phyloP scores from a whole-genome alignment of 2,888 invertebrate genomes.

The Andrena hattorfiana region DNA sequence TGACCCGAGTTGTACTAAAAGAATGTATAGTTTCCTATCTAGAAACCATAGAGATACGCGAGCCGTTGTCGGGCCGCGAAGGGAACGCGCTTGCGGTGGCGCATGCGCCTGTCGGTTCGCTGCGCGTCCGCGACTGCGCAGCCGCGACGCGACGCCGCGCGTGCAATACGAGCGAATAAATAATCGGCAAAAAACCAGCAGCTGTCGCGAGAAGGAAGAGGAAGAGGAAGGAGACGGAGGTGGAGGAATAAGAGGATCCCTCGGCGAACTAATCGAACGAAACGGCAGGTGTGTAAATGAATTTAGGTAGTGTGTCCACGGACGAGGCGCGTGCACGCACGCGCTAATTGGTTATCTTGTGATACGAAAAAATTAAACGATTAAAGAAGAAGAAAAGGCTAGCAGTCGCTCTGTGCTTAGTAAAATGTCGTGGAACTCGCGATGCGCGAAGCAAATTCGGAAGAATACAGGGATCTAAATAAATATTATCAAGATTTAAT shows the following conservation, averaged over 20 bases:
- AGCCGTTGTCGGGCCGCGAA: neutral
- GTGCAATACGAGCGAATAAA: neutral
- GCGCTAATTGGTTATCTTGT: conserved; percentile 79
- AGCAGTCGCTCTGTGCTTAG: conserved; percentile 76
- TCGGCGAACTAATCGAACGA: conserved; percentile 58
- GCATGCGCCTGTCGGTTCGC: neutral
- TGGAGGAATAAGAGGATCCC: conserved; percentile 33
- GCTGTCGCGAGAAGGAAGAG: conserved; percentile 8
- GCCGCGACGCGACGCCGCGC: conserved; percentile 21
- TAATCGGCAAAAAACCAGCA: conserved; percentile 6
- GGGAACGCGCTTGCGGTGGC: neutral
- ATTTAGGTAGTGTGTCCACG: conserved; percentile 62
- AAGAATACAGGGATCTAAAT: conserved; percentile 84
- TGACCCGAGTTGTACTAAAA: neutral
- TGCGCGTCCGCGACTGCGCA: neutral
- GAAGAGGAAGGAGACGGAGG: neutral
- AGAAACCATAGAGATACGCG: neutral
- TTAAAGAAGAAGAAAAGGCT: conserved; percentile 37
- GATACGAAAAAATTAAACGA: conserved; percentile 75
- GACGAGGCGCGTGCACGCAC: conserved; percentile 13
- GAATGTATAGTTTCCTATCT: neutral
- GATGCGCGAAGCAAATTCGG: conserved; percentile 84
- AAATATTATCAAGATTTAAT: conserved; percentile 67
- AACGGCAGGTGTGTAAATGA: conserved; percentile 67
- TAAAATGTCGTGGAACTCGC: conserved; percentile 78